A percentile compares a stretch with the other conserved stretches of the same genome.
phyloP scores from a whole-genome alignment of 2,888 invertebrate species.

The Hypena proboscidalis region DNA sequence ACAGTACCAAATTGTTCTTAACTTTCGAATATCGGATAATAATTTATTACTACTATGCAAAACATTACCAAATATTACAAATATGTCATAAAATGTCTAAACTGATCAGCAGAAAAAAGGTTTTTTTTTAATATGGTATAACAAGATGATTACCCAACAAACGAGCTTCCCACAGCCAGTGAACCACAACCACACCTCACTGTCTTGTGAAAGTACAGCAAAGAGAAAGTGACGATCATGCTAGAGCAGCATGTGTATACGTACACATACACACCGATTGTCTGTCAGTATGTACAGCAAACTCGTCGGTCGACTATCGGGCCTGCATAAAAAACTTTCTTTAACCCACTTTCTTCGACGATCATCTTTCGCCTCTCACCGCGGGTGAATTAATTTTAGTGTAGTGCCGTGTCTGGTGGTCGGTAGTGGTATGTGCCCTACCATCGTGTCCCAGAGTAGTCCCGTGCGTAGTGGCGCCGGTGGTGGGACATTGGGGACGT shows the following conservation, averaged over 20 bases:
- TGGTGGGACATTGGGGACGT: constrained; percentile 75
- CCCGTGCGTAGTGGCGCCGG: constrained; percentile 70
- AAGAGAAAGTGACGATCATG: constrained; percentile 83
- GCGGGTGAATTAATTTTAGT: constrained; percentile 69
- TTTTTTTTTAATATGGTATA: constrained; percentile 8
- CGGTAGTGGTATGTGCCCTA: constrained; percentile 80
- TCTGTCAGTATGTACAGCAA: constrained; percentile 66
- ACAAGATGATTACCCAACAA: constrained; percentile 53
- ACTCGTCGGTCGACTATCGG: constrained; percentile 69
- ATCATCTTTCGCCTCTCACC: constrained; percentile 79
- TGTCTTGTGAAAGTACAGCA: constrained; percentile 81
- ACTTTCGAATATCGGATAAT: constrained; percentile 25
- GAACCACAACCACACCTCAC: constrained; percentile 76
- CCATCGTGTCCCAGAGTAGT: constrained; percentile 74
- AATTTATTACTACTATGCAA: no score
- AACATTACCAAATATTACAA: no score
- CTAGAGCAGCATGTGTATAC: constrained; percentile 65
- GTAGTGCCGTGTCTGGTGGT: constrained; percentile 72
- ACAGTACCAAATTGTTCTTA: constrained; percentile 18
- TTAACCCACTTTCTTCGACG: constrained; percentile 83
- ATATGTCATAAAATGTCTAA: no score
- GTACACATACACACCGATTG: constrained; percentile 53
- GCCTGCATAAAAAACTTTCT: constrained; percentile 82
- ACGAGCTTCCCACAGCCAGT: constrained; percentile 60
- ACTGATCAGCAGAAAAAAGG: no score